Percentiles rank a stretch among this genome's conserved stretches.
Evolutionary conservation across 2,888 invertebrate genomes (phyloP).

Genomic region (Eupithecia vulgata): DNA sequence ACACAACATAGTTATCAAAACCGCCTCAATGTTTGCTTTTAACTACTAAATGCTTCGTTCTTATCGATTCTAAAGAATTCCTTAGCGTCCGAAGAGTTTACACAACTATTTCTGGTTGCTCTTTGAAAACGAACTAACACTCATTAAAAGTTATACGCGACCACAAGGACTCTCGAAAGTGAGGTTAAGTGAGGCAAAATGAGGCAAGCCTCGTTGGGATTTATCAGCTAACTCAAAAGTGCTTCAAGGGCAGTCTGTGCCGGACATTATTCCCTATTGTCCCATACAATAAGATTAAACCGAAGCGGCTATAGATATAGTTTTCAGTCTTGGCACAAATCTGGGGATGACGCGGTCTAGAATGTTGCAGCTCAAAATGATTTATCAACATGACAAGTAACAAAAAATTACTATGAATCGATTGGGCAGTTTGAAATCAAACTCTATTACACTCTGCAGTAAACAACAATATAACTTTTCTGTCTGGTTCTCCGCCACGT

Average conservation of each 20-base stretch:
- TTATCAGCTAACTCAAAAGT: slow-evolving; percentile 76
- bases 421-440: not conserved
- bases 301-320: slow-evolving; percentile 65
- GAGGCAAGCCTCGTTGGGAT: slow-evolving; percentile 58
- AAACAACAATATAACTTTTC: not conserved
- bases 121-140: slow-evolving; percentile 70
- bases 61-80: slow-evolving; percentile 48
- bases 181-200: slow-evolving; percentile 59
- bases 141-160: slow-evolving; percentile 78
- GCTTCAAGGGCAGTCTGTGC: slow-evolving; percentile 67
- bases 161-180: slow-evolving; percentile 70
- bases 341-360: slow-evolving; percentile 29
- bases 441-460: not conserved
- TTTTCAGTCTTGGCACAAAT: slow-evolving; percentile 41
- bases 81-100: slow-evolving; percentile 57
- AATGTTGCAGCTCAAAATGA: slow-evolving; percentile 32
- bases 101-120: slow-evolving; percentile 59
- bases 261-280: slow-evolving; percentile 74
- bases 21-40: slow-evolving; percentile 18
- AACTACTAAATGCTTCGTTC: slow-evolving; percentile 30
- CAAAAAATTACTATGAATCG: not conserved
- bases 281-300: slow-evolving; percentile 78
- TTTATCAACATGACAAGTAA: slow-evolving; percentile 31
- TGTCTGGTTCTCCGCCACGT: slow-evolving; percentile 18
- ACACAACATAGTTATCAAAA: slow-evolving; percentile 14